Evolutionary conservation across 1,140 invertebrate species (phyloP).

Genomic region (Eumaeus atala): DNA sequence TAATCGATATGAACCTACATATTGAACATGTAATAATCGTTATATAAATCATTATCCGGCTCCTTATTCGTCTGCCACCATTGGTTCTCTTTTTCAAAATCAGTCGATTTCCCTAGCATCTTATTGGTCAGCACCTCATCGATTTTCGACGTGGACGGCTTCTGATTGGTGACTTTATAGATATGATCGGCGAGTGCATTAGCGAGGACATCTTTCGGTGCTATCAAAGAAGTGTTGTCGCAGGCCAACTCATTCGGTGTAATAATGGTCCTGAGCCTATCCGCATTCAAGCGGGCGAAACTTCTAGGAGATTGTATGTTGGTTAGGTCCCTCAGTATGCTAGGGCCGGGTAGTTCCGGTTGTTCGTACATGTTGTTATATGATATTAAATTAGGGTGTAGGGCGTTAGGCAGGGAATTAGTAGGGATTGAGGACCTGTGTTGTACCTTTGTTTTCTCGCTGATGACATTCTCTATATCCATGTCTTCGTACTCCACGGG

Average conservation of each 20-base stretch:
- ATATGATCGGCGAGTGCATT: slow-evolving; percentile 68
- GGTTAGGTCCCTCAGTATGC: slow-evolving; percentile 52
- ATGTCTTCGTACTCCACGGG: slow-evolving; percentile 48
- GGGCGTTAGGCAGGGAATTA: slow-evolving; percentile 55
- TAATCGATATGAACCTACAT: slow-evolving; percentile 21
- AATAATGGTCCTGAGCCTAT: slow-evolving; percentile 59
- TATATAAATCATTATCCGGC: slow-evolving; percentile 49
- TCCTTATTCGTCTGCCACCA: slow-evolving; percentile 50
- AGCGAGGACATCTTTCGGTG: slow-evolving; percentile 62
- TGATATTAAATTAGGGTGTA: slow-evolving; percentile 31
- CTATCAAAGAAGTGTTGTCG: slow-evolving; percentile 45
- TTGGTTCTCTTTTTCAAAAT: slow-evolving; percentile 52
- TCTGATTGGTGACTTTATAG: slow-evolving; percentile 73
- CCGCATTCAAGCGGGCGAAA: slow-evolving; percentile 66
- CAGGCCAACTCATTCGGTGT: slow-evolving; percentile 40
- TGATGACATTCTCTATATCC: slow-evolving; percentile 56
- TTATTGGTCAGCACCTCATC: slow-evolving; percentile 71
- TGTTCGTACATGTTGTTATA: slow-evolving; percentile 31
- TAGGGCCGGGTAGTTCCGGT: slow-evolving; percentile 29
- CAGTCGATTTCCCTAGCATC: slow-evolving; percentile 37
- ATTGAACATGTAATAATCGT: slow-evolving; percentile 57
- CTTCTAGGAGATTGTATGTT: slow-evolving; percentile 54
- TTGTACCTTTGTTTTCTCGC: slow-evolving; percentile 70
- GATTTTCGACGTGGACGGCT: slow-evolving; percentile 65
- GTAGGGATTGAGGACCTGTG: slow-evolving; percentile 67